These are phyloP conservation scores for Crotalus viridis DNA, from an alignment of 2,113 vertebrate species.

Conservation along the genomic window DNA sequence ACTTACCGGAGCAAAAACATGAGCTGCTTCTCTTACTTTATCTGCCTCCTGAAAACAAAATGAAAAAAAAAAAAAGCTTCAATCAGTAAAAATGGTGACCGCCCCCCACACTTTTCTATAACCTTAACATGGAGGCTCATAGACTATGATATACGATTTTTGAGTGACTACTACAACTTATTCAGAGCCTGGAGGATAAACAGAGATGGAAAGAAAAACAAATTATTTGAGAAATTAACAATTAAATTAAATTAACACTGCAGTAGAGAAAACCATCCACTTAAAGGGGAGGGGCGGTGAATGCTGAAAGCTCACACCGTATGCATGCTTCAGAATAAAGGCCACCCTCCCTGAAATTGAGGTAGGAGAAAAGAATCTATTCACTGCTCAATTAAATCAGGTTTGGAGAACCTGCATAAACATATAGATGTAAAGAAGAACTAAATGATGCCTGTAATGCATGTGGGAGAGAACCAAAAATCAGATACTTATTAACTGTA, in stretches of 20 bases:
- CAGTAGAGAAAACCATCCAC: neutral
- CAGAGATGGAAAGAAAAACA: neutral
- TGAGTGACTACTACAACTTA: neutral
- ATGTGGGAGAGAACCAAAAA: neutral
- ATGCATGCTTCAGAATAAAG: neutral
- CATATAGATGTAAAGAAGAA: neutral
- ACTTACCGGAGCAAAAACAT: conserved; percentile 83
- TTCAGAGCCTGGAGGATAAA: neutral
- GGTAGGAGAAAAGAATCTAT: neutral
- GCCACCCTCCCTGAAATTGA: neutral
- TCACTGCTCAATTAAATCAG: neutral
- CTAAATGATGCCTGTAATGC: neutral
- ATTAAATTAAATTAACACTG: neutral
- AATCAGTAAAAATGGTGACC: neutral
- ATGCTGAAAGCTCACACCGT: neutral
- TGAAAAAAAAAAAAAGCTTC: neutral
- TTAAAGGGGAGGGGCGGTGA: neutral
- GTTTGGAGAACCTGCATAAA: neutral
- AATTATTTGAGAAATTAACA: neutral
- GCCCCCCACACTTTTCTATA: too few species aligned
- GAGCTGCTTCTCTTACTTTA: conserved; percentile 65
- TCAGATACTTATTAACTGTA: neutral
- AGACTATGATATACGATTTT: neutral
- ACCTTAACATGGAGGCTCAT: neutral
- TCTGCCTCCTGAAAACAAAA: conserved; percentile 70